Evolutionary conservation across 2,113 vertebrate species (phyloP).

Genomic region (Penelope pileata): DNA sequence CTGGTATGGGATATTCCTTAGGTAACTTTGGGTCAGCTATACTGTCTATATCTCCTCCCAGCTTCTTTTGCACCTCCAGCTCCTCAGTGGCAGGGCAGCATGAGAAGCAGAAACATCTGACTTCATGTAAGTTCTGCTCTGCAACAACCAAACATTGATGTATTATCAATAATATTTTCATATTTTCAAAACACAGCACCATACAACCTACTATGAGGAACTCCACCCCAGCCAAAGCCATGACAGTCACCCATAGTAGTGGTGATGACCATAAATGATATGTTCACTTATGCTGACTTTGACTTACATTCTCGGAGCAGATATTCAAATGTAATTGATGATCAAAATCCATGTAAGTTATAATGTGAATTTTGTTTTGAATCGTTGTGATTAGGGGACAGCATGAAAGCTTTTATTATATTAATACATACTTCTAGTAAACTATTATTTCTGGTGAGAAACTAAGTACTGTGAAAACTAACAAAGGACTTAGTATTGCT

Average conservation of each 20-base stretch:
- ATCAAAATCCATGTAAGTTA: neutral
- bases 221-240: neutral
- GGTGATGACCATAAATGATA: neutral
- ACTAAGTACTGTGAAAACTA: neutral
- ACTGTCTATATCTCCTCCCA: no score
- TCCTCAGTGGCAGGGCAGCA: no score
- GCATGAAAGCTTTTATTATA: neutral
- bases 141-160: neutral
- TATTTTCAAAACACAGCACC: neutral
- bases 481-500: neutral
- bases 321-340: neutral
- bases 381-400: neutral
- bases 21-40: no score
- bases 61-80: no score
- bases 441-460: neutral
- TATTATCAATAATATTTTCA: neutral
- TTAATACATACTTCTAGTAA: neutral
- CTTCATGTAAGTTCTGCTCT: neutral
- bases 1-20: no score
- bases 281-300: neutral
- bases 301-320: neutral
- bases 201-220: neutral
- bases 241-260: neutral
- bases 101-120: no score
- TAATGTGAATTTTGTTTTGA: neutral